Conservation (phyloP, 2,113 vertebrate species). For the Phyllopteryx taeniolatus region DNA sequence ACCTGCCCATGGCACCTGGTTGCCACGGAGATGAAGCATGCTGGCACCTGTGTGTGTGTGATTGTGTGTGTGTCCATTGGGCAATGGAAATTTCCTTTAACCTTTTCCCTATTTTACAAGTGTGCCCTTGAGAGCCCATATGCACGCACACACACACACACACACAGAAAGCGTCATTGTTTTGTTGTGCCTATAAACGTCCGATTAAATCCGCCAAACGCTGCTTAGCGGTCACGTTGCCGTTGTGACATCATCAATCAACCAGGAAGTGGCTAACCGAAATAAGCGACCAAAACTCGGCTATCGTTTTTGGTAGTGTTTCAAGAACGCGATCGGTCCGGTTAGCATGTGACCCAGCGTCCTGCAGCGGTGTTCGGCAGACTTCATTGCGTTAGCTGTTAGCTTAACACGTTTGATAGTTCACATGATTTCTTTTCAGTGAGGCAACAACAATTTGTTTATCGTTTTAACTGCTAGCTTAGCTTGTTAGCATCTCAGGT, state of each 20-base stretch:
- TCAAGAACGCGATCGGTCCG: no score
- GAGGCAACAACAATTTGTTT: no score
- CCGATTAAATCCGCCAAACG: background rate
- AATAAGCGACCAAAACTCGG: no score
- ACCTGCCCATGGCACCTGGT: constrained; percentile 7
- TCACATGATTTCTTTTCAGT: no score
- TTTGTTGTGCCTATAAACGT: background rate
- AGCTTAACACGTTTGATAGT: no score
- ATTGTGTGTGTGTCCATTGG: background rate
- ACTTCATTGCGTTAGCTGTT: no score
- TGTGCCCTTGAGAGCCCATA: background rate
- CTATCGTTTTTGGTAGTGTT: no score
- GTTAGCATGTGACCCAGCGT: no score
- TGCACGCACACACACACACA: background rate
- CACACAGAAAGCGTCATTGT: background rate
- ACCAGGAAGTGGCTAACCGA: no score
- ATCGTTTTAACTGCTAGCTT: no score
- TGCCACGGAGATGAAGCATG: constrained; percentile 3
- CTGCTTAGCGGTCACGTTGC: background rate
- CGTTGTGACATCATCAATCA: background rate
- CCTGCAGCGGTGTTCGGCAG: no score
- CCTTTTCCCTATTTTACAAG: background rate
- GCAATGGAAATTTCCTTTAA: constrained; percentile 14
- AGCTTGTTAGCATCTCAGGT: no score
- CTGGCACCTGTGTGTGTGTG: constrained; percentile 7